Evolutionary conservation across 2,113 vertebrate genomes (phyloP).

Genomic region (Panthera leo): DNA sequence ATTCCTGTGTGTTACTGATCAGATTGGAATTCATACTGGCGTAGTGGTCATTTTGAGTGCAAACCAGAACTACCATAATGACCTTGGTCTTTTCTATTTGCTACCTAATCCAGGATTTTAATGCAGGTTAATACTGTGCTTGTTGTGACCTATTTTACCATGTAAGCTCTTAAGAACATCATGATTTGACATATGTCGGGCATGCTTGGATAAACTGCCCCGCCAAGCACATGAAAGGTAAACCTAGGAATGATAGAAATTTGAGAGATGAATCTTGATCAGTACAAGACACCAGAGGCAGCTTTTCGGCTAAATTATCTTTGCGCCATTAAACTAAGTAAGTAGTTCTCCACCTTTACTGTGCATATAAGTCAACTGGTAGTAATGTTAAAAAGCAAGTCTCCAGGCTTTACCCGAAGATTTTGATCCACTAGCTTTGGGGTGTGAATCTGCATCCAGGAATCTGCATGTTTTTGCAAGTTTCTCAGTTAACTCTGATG

Average conservation of each 20-base stretch:
- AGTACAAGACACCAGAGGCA: neutral
- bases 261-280: neutral
- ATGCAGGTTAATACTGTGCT: conserved; percentile 28
- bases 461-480: neutral
- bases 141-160: conserved; percentile 51
- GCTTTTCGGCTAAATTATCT: neutral
- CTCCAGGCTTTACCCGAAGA: neutral
- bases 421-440: neutral
- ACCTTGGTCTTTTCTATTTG: conserved; percentile 19
- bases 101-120: conserved; percentile 64
- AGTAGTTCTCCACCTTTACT: neutral
- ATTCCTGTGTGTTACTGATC: neutral
- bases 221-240: neutral
- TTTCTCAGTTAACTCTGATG: neutral
- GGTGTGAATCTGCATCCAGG: neutral
- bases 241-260: neutral
- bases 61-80: neutral
- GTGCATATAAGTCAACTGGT: neutral
- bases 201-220: neutral
- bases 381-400: neutral
- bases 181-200: neutral
- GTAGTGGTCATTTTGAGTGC: neutral
- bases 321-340: neutral
- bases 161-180: conserved; percentile 58
- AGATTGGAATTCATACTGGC: neutral